Evolutionary conservation across 2,888 invertebrate genomes (phyloP).

Genomic region (Limenitis camilla): DNA sequence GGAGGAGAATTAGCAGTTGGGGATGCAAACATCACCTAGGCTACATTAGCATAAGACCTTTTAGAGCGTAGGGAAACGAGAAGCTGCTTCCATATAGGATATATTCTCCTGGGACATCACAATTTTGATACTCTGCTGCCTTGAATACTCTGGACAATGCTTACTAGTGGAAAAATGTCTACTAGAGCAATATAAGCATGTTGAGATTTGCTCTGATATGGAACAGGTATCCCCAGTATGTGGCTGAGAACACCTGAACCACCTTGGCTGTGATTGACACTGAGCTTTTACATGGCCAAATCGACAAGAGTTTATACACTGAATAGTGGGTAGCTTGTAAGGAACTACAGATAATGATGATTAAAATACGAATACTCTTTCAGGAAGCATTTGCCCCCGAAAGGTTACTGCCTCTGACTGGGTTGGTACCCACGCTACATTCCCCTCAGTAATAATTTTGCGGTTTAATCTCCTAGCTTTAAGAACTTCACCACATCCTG

Average conservation of each 20-base stretch:
- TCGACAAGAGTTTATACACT: slow-evolving; percentile 22
- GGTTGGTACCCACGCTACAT: no score
- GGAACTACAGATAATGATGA: no score
- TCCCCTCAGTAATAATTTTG: no score
- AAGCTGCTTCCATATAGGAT: slow-evolving; percentile 16
- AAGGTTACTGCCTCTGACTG: no score
- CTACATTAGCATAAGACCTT: slow-evolving; percentile 6
- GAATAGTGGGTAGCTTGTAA: slow-evolving; percentile 20
- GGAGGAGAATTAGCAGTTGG: no score
- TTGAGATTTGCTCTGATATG: neutral
- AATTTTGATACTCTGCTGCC: no score
- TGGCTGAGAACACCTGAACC: slow-evolving; percentile 18
- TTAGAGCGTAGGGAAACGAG: neutral
- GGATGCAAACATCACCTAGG: slow-evolving; percentile 1
- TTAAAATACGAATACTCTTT: no score
- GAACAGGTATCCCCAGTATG: slow-evolving; percentile 18
- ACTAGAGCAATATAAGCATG: slow-evolving; percentile 13
- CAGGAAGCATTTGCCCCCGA: no score
- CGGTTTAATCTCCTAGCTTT: no score
- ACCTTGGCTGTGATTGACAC: slow-evolving; percentile 25
- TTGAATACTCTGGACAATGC: slow-evolving; percentile 22
- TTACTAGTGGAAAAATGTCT: slow-evolving; percentile 15
- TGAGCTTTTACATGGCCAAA: slow-evolving; percentile 24
- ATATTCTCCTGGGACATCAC: no score
- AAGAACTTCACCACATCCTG: no score